Evolutionary conservation across 2,888 invertebrate genomes (phyloP), one percentile per base, ranked within the genome.

Genomic region (Altica lythri): DNA sequence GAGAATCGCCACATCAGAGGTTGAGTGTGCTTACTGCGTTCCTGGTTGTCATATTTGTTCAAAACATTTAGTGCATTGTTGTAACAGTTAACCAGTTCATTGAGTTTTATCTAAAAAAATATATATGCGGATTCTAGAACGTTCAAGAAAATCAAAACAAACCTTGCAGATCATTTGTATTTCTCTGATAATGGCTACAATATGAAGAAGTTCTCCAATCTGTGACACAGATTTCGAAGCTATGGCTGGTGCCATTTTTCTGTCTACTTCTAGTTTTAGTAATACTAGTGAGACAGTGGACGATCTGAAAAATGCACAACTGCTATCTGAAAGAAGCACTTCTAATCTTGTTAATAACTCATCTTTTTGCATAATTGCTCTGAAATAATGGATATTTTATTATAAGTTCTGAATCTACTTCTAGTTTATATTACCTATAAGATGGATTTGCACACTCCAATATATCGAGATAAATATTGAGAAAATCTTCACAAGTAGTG

Each of bases 261-360:
- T 66, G 71, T 86, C 88, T 60, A 91, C 79, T 70, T 90, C 88
- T 60, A 83, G 78, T 71, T 86, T 86, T 60, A 94, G 79, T 59
- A 93, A 78, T 45, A 90, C 88, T 40, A 94, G 79, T 8, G 92
- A 91, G 59, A 92, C 78, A 57, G 88, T 87, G 38, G 88, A 86
- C 55, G 89, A 85, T 32, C 88, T 80, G 51, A 86, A 84, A 74
- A 85, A 87, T 27, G 86, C 86, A 60, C 90, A 89, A 53, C 82
- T 81, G 2, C 88, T 86, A 75, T 90, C 88, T 68, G 90, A 88
- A 56, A 84, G 81, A 35, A 89, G 81, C 59, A 90, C 86, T 78
- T 91, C 90, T 66, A 93, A 76, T 61, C 86, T 80, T 66, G 86
- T 84, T 8, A 62, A 38, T 47, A 66, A 50, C 35, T 57, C 50